Evolutionary conservation across 2,888 invertebrate genomes (phyloP), one percentile per base, ranked within the genome.

Genomic region (Hipparchia semele): DNA sequence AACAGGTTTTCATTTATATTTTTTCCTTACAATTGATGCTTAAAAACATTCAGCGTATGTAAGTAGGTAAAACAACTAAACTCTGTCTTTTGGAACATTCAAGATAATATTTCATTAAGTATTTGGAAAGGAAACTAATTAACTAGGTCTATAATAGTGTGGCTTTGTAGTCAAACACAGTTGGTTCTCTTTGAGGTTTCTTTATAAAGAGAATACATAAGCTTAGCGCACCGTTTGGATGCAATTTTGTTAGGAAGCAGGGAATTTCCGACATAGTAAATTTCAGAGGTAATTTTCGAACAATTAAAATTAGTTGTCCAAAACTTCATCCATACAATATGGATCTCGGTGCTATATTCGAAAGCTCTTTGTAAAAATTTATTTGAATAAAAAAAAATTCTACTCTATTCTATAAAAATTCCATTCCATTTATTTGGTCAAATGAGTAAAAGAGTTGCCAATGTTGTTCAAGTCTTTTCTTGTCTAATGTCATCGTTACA

Each of bases 121-220:
- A 61, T 61, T 69, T 69, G 61, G 60, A 61, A 61, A 69, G 61
- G 60, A 53, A 69, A 61, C 51, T 69, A 69, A 69, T 69, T 69
- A 61, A 61, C 23, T 61, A 54, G 61, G 69, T 61, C 53, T 49
- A 69, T 61, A 61, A 61, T 54, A 69, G 39, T 45, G 39, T 53
- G 10, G 69, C 69, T 69, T 69, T 69, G 69, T 69, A 69, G 60
- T 69, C 72, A 72, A 67, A 71, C 71, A 51, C 67, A 49, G 54
- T 46, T 64, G 6, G 39, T 39, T 39, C 5, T 46, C 66, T 71
- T 67, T 68, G 64, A 68, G 49, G 72, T 68, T 56, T 46, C 62
- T 64, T 46, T 53, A 66, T 53, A 66, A 60, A 69, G 62, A 51
- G 68, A 69, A 72, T 72, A 68, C 45, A n/a, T 67, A 67, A 67